Base-by-base conservation (phyloP, 2,888 invertebrate genomes). In the Schizotus pectinicornis region DNA sequence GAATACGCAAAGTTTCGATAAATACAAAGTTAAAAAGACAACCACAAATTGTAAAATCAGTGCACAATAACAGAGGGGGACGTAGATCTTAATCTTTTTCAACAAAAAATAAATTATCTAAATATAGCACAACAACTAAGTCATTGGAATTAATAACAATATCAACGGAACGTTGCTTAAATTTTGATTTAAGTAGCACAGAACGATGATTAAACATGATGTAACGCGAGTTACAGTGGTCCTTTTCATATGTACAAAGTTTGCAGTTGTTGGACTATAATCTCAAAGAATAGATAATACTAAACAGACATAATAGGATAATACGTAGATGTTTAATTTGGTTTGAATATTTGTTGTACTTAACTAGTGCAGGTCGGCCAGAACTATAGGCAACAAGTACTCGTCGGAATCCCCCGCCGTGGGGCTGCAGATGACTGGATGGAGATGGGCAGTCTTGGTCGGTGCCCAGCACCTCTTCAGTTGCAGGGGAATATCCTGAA, bases 391-490 rank as follows among this genome's bases (percentile, higher is more conserved):
- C 78, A 84, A 79, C 65, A 85, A 79, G 68, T 83, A 84, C 73
- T 85, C 84, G 70, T 84, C 84, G 45, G 84, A 84, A 69, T 85
- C 84, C 35, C 83, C 83, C 8, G 74, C 77, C 48, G 78, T 74
- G 14, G 84, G 82, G 74, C 82, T 79, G 65, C 80, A 78, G 64
- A 85, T 79, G 32, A 84, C 84, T 41, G 81, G 80, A 66, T 86
- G 85, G 58, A 87, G 76, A 60, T 85, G 81, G 30, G 78, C 73
- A 58, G 81, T 79, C 42, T 76, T 77, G 51, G 85, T 62, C 7
- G 85, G 84, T 62, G 80, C 79, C 88, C 88, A 88, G 34, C 79
- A 76, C 59, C 80, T 79, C 36, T 83, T 82, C 67, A 87, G 77
- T 63, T 83, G 57, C 31, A 47, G 36, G 8, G 41, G 49, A 37